Base-by-base conservation (phyloP, 2,888 invertebrate genomes). In the Macrosiphum euphorbiae region DNA sequence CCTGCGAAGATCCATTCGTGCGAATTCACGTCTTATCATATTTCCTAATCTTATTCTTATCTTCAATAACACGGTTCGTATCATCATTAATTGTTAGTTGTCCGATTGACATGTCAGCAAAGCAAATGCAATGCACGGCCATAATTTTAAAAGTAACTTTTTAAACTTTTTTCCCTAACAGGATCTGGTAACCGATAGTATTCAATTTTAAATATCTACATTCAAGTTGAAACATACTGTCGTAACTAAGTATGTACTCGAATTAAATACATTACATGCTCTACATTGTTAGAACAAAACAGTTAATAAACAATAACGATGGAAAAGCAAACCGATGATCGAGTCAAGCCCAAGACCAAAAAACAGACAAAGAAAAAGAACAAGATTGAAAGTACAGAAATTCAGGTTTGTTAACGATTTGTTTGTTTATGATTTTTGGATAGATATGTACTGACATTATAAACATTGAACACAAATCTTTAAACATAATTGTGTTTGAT, bases 91-190 rank as follows among this genome's bases (percentile, higher is more conserved):
- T 86, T 47, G 41, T 35, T n/a, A 44, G 47, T 50, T 44, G 41
- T 92, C 41, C 67, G 87, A 87, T 92, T 88, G 92, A 92, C 92
- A 92, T 92, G 92, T 92, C 92, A 92, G 92, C 92, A 92, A 88
- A 24, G n/a, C 26, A 11, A 28, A 41, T 5, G 16, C 26, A 50
- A 50, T 78, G 24, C 52, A 35, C 20, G 3, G 20, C 3, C 7
- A 28, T 50, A 3, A 7, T 28, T 52, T n/a, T 44, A 3, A 87
- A 41, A 13, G 35, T 50, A 87, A 35, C 24, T 24, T n/a, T 84
- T 16, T 16, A n/a, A 35, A 67, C 4, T 16, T n/a, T 5, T 67
- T 78, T 35, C 35, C 20, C 20, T 11, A 3, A 20, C 35, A 78
- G 20, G 3, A 35, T 20, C 78, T 8, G 2, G 8, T 35, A 41